Base-by-base conservation (phyloP, 2,113 vertebrate genomes). In the Colossoma macropomum region DNA sequence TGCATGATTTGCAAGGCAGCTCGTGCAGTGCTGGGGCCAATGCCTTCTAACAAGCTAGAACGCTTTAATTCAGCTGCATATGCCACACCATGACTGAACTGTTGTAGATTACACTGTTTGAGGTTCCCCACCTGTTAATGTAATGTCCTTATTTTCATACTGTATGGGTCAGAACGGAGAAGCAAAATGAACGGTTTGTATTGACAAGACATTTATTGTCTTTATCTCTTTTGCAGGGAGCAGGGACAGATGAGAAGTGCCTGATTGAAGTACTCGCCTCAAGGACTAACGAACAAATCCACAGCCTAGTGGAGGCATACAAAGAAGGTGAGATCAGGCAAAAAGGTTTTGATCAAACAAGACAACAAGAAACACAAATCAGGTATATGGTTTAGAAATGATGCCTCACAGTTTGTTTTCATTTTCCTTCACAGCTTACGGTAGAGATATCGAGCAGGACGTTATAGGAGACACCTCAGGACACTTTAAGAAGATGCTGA, bases 401-500 rank as follows among this genome's bases (percentile, higher is more conserved):
- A 52, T n/a, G 12, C 21, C 13, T 52, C 23, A 28, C 45, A 30
- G 48, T 74, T 11, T 1, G 50, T 68, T 70, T 50, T 10, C 56
- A 12, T 77, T 13, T 28, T 16, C 27, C 0, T 81, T 60, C 69
- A 19, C 90, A 99, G 98, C 96, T 19, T 99, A 98, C 0, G 95
- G 92, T 60, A 93, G 93, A 17, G 95, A 98, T 83, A 91, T 99
- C 50, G 98, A 99, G 89, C 93, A 96, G 32, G 96, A 96, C 16
- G 2, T 99, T 0, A 82, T 94, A 0, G 90, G 88, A 1, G 98
- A 99, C 84, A 99, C 97, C 0, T 96, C 97, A 0, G 97, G 97
- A 68, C 98, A 99, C 87, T 99, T 99, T 91, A 97, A 96, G 92
- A 99, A 99, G 94, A 99, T 98, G 97, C 93, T 99, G 0, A 70